Evolutionary conservation across 2,797 vertebrate genomes (phyloP).

Genomic region (Meda fulgida): DNA sequence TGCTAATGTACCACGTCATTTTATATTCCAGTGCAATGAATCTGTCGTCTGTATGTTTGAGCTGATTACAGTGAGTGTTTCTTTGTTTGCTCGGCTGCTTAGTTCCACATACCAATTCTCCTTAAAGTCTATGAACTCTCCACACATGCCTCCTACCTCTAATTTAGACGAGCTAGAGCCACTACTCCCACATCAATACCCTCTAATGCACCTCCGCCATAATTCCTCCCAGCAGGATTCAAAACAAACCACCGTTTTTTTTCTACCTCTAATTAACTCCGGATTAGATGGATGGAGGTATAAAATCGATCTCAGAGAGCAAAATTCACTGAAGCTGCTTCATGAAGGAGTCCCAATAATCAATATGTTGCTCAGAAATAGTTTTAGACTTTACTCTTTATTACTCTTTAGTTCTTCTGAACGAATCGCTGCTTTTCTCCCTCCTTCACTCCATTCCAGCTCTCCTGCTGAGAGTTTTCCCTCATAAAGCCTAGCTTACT

Average conservation of each 20-base stretch:
- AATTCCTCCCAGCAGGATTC: constrained; percentile 34
- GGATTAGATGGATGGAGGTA: constrained; percentile 9
- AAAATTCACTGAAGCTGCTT: constrained; percentile 2
- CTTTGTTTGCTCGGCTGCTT: constrained; percentile 12
- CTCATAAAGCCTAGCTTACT: constrained; percentile 47
- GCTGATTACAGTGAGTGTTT: constrained; percentile 11
- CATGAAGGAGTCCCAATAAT: not conserved
- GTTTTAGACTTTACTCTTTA: not conserved
- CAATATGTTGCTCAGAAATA: not conserved
- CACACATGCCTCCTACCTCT: constrained; percentile 40
- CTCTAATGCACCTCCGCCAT: constrained; percentile 29
- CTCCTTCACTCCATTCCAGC: constrained; percentile 8
- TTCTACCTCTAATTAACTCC: constrained; percentile 29
- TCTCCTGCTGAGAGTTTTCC: constrained; percentile 50
- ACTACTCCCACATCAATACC: constrained; percentile 47
- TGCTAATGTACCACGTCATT: not conserved
- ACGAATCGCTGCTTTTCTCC: not conserved
- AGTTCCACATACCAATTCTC: constrained; percentile 29
- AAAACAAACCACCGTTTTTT: constrained; percentile 16
- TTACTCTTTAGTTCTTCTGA: not conserved
- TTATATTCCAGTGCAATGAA: constrained; percentile 17
- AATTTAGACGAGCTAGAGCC: constrained; percentile 46
- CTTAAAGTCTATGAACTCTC: constrained; percentile 36
- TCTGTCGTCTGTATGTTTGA: constrained; percentile 16
- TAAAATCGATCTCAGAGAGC: constrained; percentile 16